Evolutionary conservation across 2,113 vertebrate genomes (phyloP).

Genomic region (Melierax canorus): DNA sequence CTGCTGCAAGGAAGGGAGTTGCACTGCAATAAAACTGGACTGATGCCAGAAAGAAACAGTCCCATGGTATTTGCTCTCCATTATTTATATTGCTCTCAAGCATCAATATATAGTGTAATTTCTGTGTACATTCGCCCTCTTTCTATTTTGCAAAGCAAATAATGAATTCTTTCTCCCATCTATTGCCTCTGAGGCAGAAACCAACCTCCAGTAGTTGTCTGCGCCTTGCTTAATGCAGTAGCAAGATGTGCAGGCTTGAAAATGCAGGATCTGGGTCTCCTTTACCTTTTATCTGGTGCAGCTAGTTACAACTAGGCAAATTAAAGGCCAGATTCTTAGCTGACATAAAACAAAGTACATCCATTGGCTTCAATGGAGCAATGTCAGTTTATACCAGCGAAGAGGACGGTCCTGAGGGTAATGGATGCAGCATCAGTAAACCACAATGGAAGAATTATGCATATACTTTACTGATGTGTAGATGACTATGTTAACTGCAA

Average conservation of each 20-base stretch:
- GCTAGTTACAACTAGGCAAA: not conserved
- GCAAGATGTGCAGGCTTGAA: not conserved
- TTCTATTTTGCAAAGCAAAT: slow-evolving; percentile 36
- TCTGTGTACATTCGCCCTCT: slow-evolving; percentile 25
- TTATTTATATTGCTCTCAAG: slow-evolving; percentile 46
- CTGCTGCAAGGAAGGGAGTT: slow-evolving; percentile 33
- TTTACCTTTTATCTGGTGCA: not conserved
- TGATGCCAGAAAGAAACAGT: slow-evolving; percentile 15
- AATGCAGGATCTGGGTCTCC: not conserved
- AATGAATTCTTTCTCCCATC: not conserved
- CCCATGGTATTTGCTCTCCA: not conserved
- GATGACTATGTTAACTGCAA: not conserved
- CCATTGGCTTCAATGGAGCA: not conserved
- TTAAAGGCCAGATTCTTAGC: not conserved
- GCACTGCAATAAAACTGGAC: slow-evolving; percentile 24
- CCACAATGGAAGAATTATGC: not conserved
- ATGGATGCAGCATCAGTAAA: not conserved
- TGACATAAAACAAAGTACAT: not conserved
- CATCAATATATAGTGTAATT: slow-evolving; percentile 17
- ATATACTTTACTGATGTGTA: not conserved
- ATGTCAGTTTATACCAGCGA: not conserved
- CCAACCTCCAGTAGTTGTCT: not conserved
- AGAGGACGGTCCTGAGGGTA: not conserved
- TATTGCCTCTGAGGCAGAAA: slow-evolving; percentile 20
- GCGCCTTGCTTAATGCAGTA: not conserved